Evolutionary conservation across 2,113 vertebrate species (phyloP).

Genomic region (Sturnira hondurensis): DNA sequence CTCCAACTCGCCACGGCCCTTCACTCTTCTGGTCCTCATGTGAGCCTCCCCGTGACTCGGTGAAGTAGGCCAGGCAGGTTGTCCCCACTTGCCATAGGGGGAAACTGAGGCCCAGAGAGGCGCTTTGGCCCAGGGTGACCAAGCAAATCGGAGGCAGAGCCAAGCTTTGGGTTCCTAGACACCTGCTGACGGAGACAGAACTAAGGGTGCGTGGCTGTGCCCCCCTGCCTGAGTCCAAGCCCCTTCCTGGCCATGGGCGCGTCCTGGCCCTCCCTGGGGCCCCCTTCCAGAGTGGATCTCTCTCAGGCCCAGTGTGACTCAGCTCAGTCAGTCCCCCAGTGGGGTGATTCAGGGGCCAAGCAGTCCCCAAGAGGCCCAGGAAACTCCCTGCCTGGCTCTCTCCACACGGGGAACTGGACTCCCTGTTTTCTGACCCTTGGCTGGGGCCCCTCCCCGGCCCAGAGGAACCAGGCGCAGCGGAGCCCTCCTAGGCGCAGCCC

Average conservation of each 20-base stretch:
- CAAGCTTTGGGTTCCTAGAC: neutral
- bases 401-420: no score
- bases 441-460: neutral
- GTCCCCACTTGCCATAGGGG: neutral
- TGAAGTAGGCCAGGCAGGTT: neutral
- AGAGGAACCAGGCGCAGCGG: neutral
- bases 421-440: no score
- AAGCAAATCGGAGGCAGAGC: neutral
- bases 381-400: neutral
- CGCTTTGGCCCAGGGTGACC: neutral
- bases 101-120: neutral
- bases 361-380: neutral
- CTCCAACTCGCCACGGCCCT: neutral
- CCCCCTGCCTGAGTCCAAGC: neutral
- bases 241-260: neutral
- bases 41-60: neutral
- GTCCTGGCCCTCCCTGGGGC: neutral
- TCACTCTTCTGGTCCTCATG: neutral
- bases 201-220: neutral
- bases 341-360: neutral
- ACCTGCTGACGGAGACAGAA: neutral
- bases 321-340: neutral
- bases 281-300: neutral
- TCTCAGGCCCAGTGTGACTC: conserved; percentile 5
- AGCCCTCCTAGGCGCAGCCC: fast-evolving